Evolutionary conservation across 1,140 invertebrate species (phyloP).

Genomic region (Zaprionus taronus): DNA sequence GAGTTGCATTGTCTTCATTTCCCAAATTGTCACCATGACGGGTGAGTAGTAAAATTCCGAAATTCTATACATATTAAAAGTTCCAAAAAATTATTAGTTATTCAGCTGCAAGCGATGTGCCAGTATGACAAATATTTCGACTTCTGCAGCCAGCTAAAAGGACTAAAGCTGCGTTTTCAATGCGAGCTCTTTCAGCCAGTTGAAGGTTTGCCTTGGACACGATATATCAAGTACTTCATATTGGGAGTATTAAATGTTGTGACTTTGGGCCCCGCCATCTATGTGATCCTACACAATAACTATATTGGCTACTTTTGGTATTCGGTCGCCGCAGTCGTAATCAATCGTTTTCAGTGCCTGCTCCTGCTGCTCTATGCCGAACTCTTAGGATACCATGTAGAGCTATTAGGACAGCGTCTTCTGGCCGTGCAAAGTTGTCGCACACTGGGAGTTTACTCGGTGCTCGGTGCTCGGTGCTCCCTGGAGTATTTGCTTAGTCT

Average conservation of each 20-base stretch:
- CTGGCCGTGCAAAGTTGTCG: slow-evolving; percentile 45
- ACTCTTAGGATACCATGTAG: slow-evolving; percentile 51
- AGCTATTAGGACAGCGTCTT: slow-evolving; percentile 39
- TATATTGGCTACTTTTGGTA: slow-evolving; percentile 61
- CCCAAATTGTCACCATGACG: slow-evolving; percentile 50
- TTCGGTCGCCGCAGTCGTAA: slow-evolving; percentile 41
- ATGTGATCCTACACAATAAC: neutral
- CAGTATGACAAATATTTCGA: slow-evolving; percentile 48
- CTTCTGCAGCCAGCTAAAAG: slow-evolving; percentile 46
- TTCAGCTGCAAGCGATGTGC: slow-evolving; percentile 55
- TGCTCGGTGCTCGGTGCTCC: slow-evolving; percentile 55
- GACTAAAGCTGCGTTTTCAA: slow-evolving; percentile 39
- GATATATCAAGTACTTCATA: slow-evolving; percentile 43
- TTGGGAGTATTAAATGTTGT: slow-evolving; percentile 34
- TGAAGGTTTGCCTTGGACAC: neutral
- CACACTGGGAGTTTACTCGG: slow-evolving; percentile 2
- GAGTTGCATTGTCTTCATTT: slow-evolving; percentile 53
- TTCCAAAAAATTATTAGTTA: slow-evolving; percentile 17
- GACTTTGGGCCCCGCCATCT: slow-evolving; percentile 13
- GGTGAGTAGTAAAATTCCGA: slow-evolving; percentile 1
- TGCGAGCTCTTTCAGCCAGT: slow-evolving; percentile 39
- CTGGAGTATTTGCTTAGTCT: slow-evolving; percentile 58
- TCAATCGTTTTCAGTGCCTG: slow-evolving; percentile 55
- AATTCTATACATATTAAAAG: neutral
- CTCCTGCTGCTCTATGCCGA: slow-evolving; percentile 62